phyloP scores from a whole-genome alignment of 2,797 vertebrate species.

The Vipera ursinii region DNA sequence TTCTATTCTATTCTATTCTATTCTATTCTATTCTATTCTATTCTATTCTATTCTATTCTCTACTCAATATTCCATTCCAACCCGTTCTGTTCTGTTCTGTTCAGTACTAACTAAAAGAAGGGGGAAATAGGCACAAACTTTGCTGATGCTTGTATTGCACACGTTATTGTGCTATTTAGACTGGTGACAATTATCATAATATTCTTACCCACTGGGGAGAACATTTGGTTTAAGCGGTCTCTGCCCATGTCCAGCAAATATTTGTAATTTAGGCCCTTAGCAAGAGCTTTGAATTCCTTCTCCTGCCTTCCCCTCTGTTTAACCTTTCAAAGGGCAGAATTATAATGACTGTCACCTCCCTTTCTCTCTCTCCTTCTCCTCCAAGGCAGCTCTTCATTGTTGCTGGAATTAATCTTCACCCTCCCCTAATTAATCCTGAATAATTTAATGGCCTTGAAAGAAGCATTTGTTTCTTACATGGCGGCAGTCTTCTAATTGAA shows the following conservation, averaged over 20 bases:
- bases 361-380: not conserved
- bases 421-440: constrained; percentile 18
- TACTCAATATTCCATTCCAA: not conserved
- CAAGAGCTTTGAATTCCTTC: fast-evolving
- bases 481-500: constrained; percentile 28
- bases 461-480: constrained; percentile 9
- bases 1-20: too few relatives aligned
- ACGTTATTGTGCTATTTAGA: too few relatives aligned
- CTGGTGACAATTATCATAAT: not conserved
- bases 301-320: fast-evolving
- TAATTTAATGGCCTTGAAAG: constrained; percentile 19
- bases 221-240: not conserved
- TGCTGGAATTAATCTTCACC: not conserved
- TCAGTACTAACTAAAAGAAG: not conserved
- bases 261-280: not conserved
- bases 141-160: too few relatives aligned
- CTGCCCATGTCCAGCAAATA: not conserved
- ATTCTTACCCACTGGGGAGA: not conserved
- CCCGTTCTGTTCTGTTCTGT: too few relatives aligned
- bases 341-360: not conserved
- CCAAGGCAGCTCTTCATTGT: not conserved
- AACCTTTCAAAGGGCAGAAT: not conserved
- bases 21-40: too few relatives aligned
- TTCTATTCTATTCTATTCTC: not conserved
- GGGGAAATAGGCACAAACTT: not conserved